Percentiles rank a stretch among this genome's conserved stretches.
These are phyloP conservation scores for Melopsittacus undulatus DNA, from an alignment of 2,797 vertebrate species.

Conservation along the genomic window DNA sequence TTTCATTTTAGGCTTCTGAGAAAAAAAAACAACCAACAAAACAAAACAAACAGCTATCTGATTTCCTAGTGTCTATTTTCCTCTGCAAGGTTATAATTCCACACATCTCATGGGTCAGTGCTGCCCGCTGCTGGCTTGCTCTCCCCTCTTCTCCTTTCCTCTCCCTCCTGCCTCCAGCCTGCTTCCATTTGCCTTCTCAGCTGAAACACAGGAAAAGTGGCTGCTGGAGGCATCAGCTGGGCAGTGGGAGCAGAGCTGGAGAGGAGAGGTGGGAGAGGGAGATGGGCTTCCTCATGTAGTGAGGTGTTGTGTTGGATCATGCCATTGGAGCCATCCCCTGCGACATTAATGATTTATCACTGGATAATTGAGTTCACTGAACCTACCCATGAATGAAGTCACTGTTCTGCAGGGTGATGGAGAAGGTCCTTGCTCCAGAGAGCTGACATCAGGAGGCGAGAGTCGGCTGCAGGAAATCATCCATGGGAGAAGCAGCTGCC, in stretches of 20 bases:
- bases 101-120: fast-evolving
- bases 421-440: not conserved
- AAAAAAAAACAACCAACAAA: too few relatives aligned
- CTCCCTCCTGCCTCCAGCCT: not conserved
- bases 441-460: not conserved
- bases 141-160: not conserved
- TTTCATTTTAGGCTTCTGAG: not conserved
- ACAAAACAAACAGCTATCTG: not conserved
- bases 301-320: not conserved
- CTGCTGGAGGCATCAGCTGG: not conserved
- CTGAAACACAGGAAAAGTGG: fast-evolving
- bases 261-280: not conserved
- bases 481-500: not conserved
- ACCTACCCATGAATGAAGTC: not conserved
- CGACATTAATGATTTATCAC: not conserved
- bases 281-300: not conserved
- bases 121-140: not conserved
- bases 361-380: not conserved
- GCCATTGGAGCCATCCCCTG: not conserved
- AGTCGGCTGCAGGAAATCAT: not conserved
- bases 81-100: not conserved
- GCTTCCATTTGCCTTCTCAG: not conserved
- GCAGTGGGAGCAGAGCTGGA: not conserved
- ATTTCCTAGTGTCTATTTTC: not conserved
- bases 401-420: not conserved